A percentile compares a stretch with the other conserved stretches of the same genome.
phyloP scores from a whole-genome alignment of 2,888 invertebrate species.

The Octodonta nipae region DNA sequence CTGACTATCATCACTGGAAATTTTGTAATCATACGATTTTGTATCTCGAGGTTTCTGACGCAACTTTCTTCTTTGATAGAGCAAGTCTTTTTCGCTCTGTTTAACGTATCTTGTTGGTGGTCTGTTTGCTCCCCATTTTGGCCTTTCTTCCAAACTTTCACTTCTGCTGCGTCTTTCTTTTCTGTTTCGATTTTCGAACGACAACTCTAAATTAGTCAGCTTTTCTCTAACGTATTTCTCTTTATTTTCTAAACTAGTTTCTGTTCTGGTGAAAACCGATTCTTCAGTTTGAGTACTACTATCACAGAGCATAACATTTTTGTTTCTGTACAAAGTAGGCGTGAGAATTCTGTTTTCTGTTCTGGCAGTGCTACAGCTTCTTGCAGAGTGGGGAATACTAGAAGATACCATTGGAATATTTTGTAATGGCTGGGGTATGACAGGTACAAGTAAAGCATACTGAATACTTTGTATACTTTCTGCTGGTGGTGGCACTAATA shows the following conservation, averaged over 20 bases:
- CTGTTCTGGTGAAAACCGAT: slow-evolving; percentile 12
- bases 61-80: slow-evolving; percentile 59
- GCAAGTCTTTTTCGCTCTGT: slow-evolving; percentile 80
- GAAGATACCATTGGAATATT: slow-evolving; percentile 25
- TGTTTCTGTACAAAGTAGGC: slow-evolving; percentile 41
- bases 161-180: slow-evolving; percentile 43
- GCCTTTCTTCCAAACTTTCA: slow-evolving; percentile 49
- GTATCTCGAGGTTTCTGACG: slow-evolving; percentile 47
- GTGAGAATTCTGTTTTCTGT: slow-evolving; percentile 43
- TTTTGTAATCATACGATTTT: slow-evolving; percentile 41
- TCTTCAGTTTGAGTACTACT: slow-evolving; percentile 56
- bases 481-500: slow-evolving; percentile 34
- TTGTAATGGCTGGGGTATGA: slow-evolving; percentile 23
- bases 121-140: slow-evolving; percentile 63
- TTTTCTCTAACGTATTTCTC: slow-evolving; percentile 28
- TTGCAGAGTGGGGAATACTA: slow-evolving; percentile 17
- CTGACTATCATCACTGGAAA: slow-evolving; percentile 50
- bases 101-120: slow-evolving; percentile 74
- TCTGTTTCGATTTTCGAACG: slow-evolving; percentile 39
- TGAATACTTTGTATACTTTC: slow-evolving; percentile 41
- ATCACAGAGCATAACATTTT: slow-evolving; percentile 42
- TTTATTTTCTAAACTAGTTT: slow-evolving; percentile 28
- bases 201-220: slow-evolving; percentile 39
- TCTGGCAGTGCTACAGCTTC: slow-evolving; percentile 19
- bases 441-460: slow-evolving; percentile 46